Evolutionary conservation across 2,888 invertebrate genomes (phyloP).

Genomic region (Lasioglossum calceatum): DNA sequence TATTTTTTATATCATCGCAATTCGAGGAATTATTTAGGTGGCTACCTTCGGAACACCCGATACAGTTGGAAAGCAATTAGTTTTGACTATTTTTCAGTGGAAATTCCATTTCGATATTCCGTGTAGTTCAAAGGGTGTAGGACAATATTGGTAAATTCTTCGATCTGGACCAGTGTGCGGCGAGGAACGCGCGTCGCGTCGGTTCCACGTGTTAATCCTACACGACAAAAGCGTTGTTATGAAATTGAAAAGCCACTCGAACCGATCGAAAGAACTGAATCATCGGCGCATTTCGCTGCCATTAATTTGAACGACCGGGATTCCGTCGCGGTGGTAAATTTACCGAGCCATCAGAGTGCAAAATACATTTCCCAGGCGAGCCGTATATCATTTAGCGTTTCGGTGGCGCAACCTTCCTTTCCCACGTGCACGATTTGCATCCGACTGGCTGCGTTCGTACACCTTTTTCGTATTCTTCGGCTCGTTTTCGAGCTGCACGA

Average conservation of each 20-base stretch:
- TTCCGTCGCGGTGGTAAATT: constrained; percentile 35
- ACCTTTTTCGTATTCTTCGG: constrained; percentile 32
- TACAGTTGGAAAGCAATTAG: background rate
- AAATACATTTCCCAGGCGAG: constrained; percentile 39
- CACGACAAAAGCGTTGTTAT: background rate
- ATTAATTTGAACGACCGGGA: constrained; percentile 31
- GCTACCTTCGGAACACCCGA: background rate
- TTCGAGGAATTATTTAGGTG: background rate
- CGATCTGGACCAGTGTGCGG: background rate
- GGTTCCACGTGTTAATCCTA: background rate
- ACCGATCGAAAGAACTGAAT: constrained; percentile 16
- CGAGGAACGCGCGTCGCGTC: background rate
- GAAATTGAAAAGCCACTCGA: constrained; percentile 7
- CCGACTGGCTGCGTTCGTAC: background rate
- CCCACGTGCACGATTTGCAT: constrained; percentile 51
- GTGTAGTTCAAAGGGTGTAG: background rate
- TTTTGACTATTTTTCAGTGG: background rate
- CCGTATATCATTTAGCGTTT: constrained; percentile 52
- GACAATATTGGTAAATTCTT: background rate
- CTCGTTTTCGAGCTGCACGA: background rate
- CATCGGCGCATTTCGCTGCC: constrained; percentile 9
- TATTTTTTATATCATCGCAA: background rate
- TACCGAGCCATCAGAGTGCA: constrained; percentile 10
- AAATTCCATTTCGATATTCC: background rate
- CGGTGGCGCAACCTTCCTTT: constrained; percentile 35